Percentiles rank a stretch among this genome's conserved stretches.
These are phyloP conservation scores for Oryzias woworae DNA, from an alignment of 2,113 vertebrate species.

Conservation along the genomic window DNA sequence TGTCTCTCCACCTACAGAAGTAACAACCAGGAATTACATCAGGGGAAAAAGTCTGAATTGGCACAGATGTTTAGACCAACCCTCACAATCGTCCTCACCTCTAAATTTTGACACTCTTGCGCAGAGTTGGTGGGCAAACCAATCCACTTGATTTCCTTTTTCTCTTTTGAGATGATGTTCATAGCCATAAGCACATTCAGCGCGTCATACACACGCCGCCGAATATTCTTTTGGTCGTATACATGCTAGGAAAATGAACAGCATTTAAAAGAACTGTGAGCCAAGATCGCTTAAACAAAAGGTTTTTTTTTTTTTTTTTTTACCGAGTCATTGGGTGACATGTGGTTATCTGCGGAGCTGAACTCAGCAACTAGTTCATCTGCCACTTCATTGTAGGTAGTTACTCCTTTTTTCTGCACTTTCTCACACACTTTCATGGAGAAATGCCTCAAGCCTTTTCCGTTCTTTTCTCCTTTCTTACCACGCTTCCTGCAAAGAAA, in stretches of 20 bases:
- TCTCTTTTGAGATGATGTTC: constrained; percentile 99
- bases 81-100: constrained; percentile 73
- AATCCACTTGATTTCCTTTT: constrained; percentile 99
- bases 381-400: constrained; percentile 98
- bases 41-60: neutral
- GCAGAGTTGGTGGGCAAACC: constrained; percentile 98
- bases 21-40: neutral
- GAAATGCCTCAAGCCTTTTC: constrained; percentile 96
- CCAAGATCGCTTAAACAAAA: neutral
- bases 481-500: constrained; percentile 84
- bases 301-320: constrained; percentile 42
- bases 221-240: constrained; percentile 99
- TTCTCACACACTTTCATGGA: constrained; percentile 99
- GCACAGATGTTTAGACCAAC: neutral
- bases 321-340: constrained; percentile 94
- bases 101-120: constrained; percentile 98
- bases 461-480: constrained; percentile 99
- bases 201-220: constrained; percentile 96
- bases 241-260: constrained; percentile 76
- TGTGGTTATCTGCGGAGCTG: constrained; percentile 93
- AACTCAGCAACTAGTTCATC: constrained; percentile 98
- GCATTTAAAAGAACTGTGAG: neutral
- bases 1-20: constrained; percentile 89
- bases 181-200: constrained; percentile 99
- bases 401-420: constrained; percentile 96